Evolutionary conservation across 2,113 vertebrate genomes (phyloP).

Genomic region (Nipponia nippon): DNA sequence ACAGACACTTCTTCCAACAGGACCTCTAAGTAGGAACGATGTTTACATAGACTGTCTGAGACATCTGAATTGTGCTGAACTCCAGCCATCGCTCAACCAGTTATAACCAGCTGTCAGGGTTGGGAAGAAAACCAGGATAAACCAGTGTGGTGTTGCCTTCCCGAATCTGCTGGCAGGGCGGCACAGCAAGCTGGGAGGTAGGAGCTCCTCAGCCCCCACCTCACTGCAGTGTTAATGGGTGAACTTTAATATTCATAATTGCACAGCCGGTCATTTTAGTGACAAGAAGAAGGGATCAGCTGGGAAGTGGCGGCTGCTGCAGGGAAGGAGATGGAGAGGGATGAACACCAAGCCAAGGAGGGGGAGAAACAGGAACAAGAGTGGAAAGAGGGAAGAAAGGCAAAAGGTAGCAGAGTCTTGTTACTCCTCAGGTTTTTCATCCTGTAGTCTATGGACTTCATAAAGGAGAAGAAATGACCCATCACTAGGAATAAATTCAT

Average conservation of each 20-base stretch:
- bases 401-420: neutral
- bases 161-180: neutral
- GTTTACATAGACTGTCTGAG: conserved; percentile 42
- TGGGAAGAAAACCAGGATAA: conserved; percentile 42
- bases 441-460: neutral
- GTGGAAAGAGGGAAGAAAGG: neutral
- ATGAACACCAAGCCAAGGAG: neutral
- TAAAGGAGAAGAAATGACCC: neutral
- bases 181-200: conserved; percentile 20
- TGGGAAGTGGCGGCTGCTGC: neutral
- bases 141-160: neutral
- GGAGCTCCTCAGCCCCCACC: neutral
- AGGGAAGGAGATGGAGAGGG: neutral
- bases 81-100: conserved; percentile 3
- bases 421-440: neutral
- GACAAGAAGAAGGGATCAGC: neutral
- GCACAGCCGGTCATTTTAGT: neutral
- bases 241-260: neutral
- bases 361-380: neutral
- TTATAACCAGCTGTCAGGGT: conserved; percentile 9
- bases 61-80: conserved; percentile 24
- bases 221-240: neutral
- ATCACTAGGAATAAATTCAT: neutral
- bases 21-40: neutral
- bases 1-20: conserved; percentile 3